These are phyloP conservation scores for Ditula angustiorana DNA, from an alignment of 2,888 invertebrate genomes.

Conservation along the genomic window DNA sequence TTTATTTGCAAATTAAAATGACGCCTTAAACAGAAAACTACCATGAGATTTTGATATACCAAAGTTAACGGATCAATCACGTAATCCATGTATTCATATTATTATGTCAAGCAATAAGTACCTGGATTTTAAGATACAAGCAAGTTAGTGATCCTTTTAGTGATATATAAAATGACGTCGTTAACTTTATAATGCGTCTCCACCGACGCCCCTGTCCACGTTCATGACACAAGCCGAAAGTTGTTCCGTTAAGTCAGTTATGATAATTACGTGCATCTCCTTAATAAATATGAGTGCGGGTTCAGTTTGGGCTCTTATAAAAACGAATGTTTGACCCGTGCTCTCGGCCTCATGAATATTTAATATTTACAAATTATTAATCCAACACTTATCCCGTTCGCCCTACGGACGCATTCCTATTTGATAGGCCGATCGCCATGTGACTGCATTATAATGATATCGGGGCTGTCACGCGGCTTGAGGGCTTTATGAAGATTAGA, in stretches of 20 bases:
- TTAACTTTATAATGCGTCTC: slow-evolving; percentile 38
- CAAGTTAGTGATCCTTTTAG: no score
- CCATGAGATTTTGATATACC: no score
- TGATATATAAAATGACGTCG: not conserved
- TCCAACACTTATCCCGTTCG: slow-evolving; percentile 76
- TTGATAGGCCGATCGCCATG: slow-evolving; percentile 57
- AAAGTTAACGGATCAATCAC: no score
- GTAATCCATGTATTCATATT: no score
- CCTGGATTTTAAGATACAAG: no score
- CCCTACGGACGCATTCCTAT: slow-evolving; percentile 64
- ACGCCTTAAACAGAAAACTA: no score
- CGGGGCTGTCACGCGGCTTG: slow-evolving; percentile 65
- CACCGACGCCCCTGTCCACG: slow-evolving; percentile 54
- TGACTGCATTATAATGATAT: slow-evolving; percentile 64
- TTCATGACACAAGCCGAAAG: slow-evolving; percentile 57
- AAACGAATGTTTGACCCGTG: slow-evolving; percentile 79
- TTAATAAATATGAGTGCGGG: slow-evolving; percentile 77
- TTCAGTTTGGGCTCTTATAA: slow-evolving; percentile 73
- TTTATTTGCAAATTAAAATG: no score
- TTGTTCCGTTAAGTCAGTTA: slow-evolving; percentile 73
- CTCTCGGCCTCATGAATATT: slow-evolving; percentile 80
- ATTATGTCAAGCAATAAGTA: no score
- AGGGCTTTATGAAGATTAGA: slow-evolving; percentile 78
- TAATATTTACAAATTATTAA: slow-evolving; percentile 85
- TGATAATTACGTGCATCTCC: slow-evolving; percentile 80